phyloP scores from a whole-genome alignment of 2,888 invertebrate species.

The Ctena decussata region DNA sequence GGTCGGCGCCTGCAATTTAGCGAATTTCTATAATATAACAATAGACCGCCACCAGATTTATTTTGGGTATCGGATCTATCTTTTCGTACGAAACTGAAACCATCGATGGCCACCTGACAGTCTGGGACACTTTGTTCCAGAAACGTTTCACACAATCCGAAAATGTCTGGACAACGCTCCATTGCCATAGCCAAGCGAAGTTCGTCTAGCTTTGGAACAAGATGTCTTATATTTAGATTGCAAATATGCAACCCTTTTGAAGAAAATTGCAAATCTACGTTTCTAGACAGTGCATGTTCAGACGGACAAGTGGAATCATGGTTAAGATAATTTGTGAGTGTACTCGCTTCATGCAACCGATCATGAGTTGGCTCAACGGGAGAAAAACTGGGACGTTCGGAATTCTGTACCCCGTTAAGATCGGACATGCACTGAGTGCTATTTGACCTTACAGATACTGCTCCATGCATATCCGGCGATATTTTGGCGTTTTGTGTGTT shows the following conservation, averaged over 20 bases:
- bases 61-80: conserved; percentile 5
- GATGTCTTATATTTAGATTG: background rate
- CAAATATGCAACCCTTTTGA: background rate
- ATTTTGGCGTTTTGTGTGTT: background rate
- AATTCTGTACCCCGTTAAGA: too few species aligned
- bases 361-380: too few species aligned
- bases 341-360: too few species aligned
- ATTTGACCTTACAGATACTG: too few species aligned
- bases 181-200: background rate
- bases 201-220: background rate
- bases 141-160: background rate
- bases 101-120: background rate
- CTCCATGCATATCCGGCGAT: too few species aligned
- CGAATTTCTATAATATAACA: background rate
- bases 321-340: too few species aligned
- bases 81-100: background rate
- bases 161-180: background rate
- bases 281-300: too few species aligned
- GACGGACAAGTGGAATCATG: too few species aligned
- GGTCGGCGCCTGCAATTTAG: background rate
- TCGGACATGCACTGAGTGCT: too few species aligned
- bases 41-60: conserved; percentile 14
- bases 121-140: background rate
- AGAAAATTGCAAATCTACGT: background rate
- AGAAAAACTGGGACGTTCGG: too few species aligned